Conservation (phyloP, 1,140 invertebrate genomes). For the Mactra quadrangularis region DNA sequence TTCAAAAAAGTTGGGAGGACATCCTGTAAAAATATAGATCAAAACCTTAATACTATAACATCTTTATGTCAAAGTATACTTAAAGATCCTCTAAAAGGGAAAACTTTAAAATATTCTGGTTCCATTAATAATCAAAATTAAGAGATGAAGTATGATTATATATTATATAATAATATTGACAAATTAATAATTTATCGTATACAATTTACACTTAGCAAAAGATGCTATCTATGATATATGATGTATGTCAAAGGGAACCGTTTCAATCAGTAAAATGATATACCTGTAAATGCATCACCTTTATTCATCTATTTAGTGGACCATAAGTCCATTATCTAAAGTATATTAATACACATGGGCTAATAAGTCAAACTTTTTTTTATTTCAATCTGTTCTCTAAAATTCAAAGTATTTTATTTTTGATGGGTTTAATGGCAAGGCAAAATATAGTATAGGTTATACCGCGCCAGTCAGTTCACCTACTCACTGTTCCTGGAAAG, state of each 20-base stretch:
- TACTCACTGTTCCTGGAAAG: too few relatives aligned
- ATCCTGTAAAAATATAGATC: constrained; percentile 10
- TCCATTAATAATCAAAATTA: neutral
- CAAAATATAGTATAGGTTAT: too few relatives aligned
- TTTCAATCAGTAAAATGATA: too few relatives aligned
- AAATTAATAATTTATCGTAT: neutral
- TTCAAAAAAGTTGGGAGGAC: constrained; percentile 12
- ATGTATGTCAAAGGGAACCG: neutral
- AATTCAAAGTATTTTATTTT: too few relatives aligned
- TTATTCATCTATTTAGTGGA: too few relatives aligned
- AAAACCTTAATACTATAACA: neutral
- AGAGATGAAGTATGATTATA: neutral
- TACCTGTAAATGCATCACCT: too few relatives aligned
- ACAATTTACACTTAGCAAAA: neutral
- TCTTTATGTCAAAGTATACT: neutral
- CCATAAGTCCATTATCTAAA: too few relatives aligned
- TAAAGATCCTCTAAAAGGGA: neutral
- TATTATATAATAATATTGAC: neutral
- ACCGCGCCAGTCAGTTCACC: too few relatives aligned
- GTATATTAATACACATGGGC: too few relatives aligned
- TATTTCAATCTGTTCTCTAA: too few relatives aligned
- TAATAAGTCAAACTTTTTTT: too few relatives aligned
- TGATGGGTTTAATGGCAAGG: too few relatives aligned
- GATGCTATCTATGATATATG: neutral
- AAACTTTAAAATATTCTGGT: neutral